Percentiles rank a stretch among this genome's conserved stretches.
Conservation (phyloP, 2,113 vertebrate species). For the Gnathonemus echidnorhynchus region DNA sequence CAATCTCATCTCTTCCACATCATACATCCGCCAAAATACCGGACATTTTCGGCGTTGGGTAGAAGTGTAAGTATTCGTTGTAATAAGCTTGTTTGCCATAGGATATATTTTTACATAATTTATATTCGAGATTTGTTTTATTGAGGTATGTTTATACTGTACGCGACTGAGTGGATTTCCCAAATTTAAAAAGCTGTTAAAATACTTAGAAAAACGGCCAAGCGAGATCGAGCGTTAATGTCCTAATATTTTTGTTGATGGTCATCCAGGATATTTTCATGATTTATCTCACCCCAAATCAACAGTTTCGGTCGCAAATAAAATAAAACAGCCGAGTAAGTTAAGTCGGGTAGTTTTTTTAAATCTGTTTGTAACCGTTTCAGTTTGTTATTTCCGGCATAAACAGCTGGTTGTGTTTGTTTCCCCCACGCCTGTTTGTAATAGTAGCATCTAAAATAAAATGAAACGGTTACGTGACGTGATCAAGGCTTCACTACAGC, state of each 20-base stretch:
- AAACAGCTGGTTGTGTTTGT: background rate
- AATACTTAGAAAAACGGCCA: background rate
- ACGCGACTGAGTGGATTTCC: background rate
- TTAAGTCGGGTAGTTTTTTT: background rate
- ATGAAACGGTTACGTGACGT: background rate
- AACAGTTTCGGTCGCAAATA: background rate
- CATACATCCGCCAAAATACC: slow-evolving; percentile 15
- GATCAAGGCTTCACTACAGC: background rate
- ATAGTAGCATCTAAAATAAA: background rate
- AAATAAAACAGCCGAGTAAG: background rate
- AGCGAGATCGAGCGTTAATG: background rate
- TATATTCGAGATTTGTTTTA: background rate
- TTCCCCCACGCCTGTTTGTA: background rate
- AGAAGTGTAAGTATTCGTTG: background rate
- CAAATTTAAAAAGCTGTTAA: background rate
- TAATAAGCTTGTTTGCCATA: background rate
- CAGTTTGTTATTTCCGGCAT: background rate
- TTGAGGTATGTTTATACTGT: background rate
- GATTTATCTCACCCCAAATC: background rate
- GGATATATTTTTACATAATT: background rate
- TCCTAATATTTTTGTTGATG: background rate
- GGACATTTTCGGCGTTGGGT: background rate
- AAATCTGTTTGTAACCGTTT: background rate
- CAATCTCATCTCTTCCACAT: slow-evolving; percentile 8
- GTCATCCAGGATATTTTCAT: background rate